Evolutionary conservation across 2,797 vertebrate species (phyloP).

Genomic region (Fistularia commersonii): DNA sequence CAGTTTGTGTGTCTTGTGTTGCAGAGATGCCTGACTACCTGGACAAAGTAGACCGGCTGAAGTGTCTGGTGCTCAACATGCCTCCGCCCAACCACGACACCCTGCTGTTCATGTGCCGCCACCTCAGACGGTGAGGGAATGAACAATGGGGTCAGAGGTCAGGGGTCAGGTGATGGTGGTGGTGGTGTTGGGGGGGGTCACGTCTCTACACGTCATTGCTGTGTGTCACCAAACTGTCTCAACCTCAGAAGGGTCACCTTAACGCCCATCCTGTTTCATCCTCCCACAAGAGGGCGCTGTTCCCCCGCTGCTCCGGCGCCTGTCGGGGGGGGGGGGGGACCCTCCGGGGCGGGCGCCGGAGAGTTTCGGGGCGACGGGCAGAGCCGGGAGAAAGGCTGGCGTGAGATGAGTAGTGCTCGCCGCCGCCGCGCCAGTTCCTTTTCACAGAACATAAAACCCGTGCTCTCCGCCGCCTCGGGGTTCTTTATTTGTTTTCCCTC

Average conservation of each 20-base stretch:
- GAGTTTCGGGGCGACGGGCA: slow-evolving; percentile 44
- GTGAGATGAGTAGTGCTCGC: slow-evolving; percentile 63
- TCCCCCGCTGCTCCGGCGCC: slow-evolving; percentile 14
- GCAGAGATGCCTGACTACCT: slow-evolving; percentile 79
- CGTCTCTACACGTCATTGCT: slow-evolving; percentile 1
- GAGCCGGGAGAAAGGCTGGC: slow-evolving; percentile 70
- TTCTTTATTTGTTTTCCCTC: slow-evolving; percentile 50
- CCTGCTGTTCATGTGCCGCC: slow-evolving; percentile 80
- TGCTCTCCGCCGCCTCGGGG: slow-evolving; percentile 67
- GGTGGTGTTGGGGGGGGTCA: no score
- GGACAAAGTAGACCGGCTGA: slow-evolving; percentile 79
- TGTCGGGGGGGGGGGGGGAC: not conserved
- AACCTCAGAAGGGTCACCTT: no score
- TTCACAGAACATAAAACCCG: slow-evolving; percentile 71
- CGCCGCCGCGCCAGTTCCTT: slow-evolving; percentile 64
- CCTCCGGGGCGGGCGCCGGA: no score
- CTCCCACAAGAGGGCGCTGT: slow-evolving; percentile 68
- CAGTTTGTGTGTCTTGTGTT: slow-evolving; percentile 26
- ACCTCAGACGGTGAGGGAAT: slow-evolving; percentile 80
- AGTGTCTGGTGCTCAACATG: slow-evolving; percentile 78
- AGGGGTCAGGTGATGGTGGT: not conserved
- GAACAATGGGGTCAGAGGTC: not conserved
- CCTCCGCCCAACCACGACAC: slow-evolving; percentile 83
- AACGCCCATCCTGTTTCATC: no score
- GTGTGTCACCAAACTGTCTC: no score